Base-by-base conservation (phyloP, 2,113 vertebrate genomes). In the Erpornis zantholeuca region DNA sequence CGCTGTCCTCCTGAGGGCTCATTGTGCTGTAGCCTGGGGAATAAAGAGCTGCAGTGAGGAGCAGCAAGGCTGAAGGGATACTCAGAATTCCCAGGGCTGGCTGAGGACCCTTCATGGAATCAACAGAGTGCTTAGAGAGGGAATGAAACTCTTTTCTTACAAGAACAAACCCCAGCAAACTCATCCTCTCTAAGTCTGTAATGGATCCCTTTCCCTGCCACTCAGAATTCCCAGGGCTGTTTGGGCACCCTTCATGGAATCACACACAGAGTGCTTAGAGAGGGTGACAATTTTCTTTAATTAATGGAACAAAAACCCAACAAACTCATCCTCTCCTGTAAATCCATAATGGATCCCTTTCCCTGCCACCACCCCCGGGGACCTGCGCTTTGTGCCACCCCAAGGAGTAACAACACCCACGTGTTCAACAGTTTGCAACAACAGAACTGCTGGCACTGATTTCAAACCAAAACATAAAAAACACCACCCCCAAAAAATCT, bases 1-100 rank as follows among this genome's bases (percentile, higher is more conserved):
- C 99, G 2, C 99, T 99, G 98, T 99, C 99, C 87, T 99, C 99
- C 97, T 99, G 99, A 0, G 99, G 99, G 86, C 99, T 99, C 99
- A 99, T 99, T 36, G 99, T 99, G 97, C 99, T 99, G 97, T 99
- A 99, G 52, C 99, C 99, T 99, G 92, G 47, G 86, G 94, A 56
- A 92, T 4, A 64, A 40, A 88, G 35, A 47, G 50, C 42, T 36
- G 27, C 29, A 15, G 6, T 24, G 29, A 73, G 71, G 36, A 69
- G 24, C 23, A 49, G 21, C 25, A 6, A 24, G 65, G 44, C 27
- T 44, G 11, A n/a, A n/a, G n/a, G n/a, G 15, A 5, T 35, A 49
- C 56, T 64, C 44, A 23, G 2, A 20, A 5, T 11, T 18, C 25
- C 72, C 57, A 36, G 64, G 22, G 33, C n/a, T 57, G 61, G 12